Evolutionary conservation across 2,888 invertebrate species (phyloP).

Genomic region (Bimastos eiseni): DNA sequence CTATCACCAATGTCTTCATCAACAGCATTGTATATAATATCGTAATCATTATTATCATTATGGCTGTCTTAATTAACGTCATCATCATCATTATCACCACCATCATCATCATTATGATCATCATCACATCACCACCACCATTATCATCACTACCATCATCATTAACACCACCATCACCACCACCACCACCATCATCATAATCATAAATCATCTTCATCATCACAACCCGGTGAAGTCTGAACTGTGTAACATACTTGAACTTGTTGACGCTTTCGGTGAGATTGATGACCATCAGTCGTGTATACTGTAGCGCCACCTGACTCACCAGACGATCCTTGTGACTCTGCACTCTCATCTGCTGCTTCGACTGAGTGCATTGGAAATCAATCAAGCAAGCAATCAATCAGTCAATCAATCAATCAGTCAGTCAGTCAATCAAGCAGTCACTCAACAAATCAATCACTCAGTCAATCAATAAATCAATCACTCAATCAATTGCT

Average conservation of each 20-base stretch:
- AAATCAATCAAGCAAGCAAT: too few species aligned
- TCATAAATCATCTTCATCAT: background rate
- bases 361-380: slow-evolving; percentile 39
- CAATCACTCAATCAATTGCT: background rate
- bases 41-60: background rate
- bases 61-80: background rate
- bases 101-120: background rate
- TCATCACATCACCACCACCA: background rate
- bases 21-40: background rate
- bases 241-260: slow-evolving; percentile 44
- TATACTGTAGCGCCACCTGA: slow-evolving; percentile 46
- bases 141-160: background rate
- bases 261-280: slow-evolving; percentile 43
- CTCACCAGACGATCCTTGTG: slow-evolving; percentile 42
- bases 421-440: too few species aligned
- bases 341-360: slow-evolving; percentile 42
- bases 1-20: background rate
- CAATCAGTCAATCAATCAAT: too few species aligned
- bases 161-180: background rate
- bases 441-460: too few species aligned
- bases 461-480: too few species aligned
- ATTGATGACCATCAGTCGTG: slow-evolving; percentile 43
- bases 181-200: background rate
- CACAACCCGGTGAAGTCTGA: background rate
- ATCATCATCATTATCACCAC: background rate